phyloP scores from a whole-genome alignment of 1,140 invertebrate genomes.

The Drosophila albomicans region DNA sequence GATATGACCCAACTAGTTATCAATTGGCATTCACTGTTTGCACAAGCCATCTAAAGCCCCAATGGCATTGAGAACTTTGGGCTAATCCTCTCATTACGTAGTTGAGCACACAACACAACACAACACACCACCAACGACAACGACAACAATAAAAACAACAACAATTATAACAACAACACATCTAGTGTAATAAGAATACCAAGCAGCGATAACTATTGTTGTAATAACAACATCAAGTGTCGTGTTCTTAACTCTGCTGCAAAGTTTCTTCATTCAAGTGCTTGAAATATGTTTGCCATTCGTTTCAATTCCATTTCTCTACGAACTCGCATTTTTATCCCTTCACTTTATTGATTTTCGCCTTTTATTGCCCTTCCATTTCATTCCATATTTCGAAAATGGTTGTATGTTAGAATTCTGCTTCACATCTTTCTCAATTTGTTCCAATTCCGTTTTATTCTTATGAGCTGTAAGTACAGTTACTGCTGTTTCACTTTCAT shows the following conservation, averaged over 20 bases:
- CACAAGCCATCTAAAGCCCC: slow-evolving; percentile 10
- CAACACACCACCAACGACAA: background rate
- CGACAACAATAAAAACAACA: background rate
- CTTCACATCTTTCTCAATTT: too few species aligned
- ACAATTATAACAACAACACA: background rate
- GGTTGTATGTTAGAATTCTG: too few species aligned
- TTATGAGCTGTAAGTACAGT: too few species aligned
- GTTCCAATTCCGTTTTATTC: background rate
- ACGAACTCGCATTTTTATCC: background rate
- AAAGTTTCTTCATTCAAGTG: slow-evolving; percentile 7
- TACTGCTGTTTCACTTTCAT: too few species aligned
- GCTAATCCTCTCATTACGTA: slow-evolving; percentile 7
- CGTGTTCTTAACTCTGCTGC: background rate
- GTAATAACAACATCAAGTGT: background rate
- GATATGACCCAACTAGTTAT: slow-evolving; percentile 5
- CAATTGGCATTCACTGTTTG: slow-evolving; percentile 29
- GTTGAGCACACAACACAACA: slow-evolving; percentile 8
- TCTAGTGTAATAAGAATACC: background rate
- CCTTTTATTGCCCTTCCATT: too few species aligned
- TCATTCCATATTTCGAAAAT: too few species aligned
- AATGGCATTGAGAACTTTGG: slow-evolving; percentile 17
- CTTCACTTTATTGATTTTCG: too few species aligned
- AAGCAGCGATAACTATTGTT: background rate
- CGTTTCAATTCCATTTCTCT: slow-evolving; percentile 5
- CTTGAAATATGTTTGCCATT: background rate